Base-by-base conservation (phyloP, 1,140 invertebrate genomes). In the Macrosteles quadrilineatus region DNA sequence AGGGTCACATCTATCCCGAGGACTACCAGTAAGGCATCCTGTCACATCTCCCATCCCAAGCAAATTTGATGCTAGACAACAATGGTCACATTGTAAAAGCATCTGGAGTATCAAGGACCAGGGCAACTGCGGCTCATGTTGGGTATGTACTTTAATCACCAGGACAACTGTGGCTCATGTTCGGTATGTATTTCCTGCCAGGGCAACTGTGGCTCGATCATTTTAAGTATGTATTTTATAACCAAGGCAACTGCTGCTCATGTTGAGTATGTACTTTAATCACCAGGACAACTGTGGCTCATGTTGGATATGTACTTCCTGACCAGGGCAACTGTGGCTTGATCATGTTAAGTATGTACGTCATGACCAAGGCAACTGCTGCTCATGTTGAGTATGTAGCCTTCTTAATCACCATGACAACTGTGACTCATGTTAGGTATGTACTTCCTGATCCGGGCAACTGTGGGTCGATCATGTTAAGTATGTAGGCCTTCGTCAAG, bases 1-100 rank as follows among this genome's bases (percentile, higher is more conserved):
- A 27, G 23, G 55, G 27, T 3, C 55, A 9, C 55, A 59, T 25
- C 11, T 59, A 12, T 2, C 21, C 21, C 21, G 27, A 25, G 25
- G 23, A 14, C 6, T 27, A 3, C 21, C 27, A 9, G 14, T 23
- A 6, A 25, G 3, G 25, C 21, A 4, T 6, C 2, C 27, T 4
- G 25, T 4, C 25, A 2, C 12, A 2, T 3, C 2, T 25, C 6
- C 21, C 36, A 66, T 66, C 17, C 63, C 63, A 19, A 43, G 19
- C 2, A 21, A 32, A 71, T 96, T 96, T 79, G 93, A 96, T 81
- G 79, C 93, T 0, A 82, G 93, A 32, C 80, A 84, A 62, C 82
- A 92, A 68, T 96, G 94, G 94, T 87, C 92, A 0, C 78, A 93
- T 73, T 97, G 94, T 76, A 88, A 91, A 0, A 91, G 92, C 0